Base-by-base conservation (phyloP, 2,888 invertebrate species). In the Entomobrya proxima region DNA sequence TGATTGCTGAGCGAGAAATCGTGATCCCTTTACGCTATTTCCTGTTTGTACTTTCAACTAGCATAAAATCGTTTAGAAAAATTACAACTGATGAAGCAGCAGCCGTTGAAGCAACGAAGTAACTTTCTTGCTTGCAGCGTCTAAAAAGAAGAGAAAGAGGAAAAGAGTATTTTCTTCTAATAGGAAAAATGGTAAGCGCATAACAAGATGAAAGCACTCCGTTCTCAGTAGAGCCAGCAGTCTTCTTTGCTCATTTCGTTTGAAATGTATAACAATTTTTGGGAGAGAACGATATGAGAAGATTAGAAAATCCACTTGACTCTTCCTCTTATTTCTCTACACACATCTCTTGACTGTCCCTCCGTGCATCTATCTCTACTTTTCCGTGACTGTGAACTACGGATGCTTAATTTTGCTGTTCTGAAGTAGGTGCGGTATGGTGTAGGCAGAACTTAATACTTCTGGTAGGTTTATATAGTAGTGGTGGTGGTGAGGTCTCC, bases 221-320 rank as follows among this genome's bases (percentile, higher is more conserved):
- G 24, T 5, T 21, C 24, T 24, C 21, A 9, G 2, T 11, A 55
- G 55, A 5, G n/a, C 3, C 24, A 21, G 55, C 11, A 55, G 9
- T 55, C 24, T 55, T 27, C n/a, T 55, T 35, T 40, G 11, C 21
- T 67, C 40, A 67, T 67, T 67, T 37, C 37, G 40, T 35, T 64
- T 35, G n/a, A 58, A 58, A 30, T 13, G 9, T 55, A 55, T n/a
- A n/a, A n/a, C n/a, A n/a, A 58, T 24, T 58, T 58, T 58, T 27
- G 2, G 11, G 18, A 35, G 64, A 67, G 67, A 58, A 13, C 58
- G 58, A 58, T 58, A 58, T 5, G 27, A 58, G 15, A 40, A 67
- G 67, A 67, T 67, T 67, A 67, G 37, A 67, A 40, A 67, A 67
- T 67, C 40, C 24, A 67, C 67, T 67, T 58, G 11, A 40, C 67